Percentiles rank a stretch among this genome's conserved stretches.
These are phyloP conservation scores for Agrypnia vestita DNA, from an alignment of 1,140 invertebrate species.

Conservation along the genomic window DNA sequence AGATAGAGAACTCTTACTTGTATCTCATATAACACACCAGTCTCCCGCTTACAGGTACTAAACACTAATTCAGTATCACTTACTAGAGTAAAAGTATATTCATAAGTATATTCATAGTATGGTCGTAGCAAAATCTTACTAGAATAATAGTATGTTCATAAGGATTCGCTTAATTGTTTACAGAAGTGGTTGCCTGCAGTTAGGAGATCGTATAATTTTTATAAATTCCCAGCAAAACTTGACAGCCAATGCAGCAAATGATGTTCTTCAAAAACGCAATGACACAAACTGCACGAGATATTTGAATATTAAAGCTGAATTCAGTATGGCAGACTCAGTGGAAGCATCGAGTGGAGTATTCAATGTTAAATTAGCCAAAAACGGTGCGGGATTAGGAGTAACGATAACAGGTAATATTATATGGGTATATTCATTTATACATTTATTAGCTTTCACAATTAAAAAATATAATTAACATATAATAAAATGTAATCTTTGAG, in stretches of 20 bases:
- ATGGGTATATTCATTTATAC: too few species aligned
- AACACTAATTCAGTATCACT: not conserved
- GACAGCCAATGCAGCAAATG: conserved; percentile 70
- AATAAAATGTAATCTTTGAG: not conserved
- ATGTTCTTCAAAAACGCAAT: conserved; percentile 70
- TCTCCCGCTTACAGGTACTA: conserved; percentile 83
- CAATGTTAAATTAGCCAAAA: conserved; percentile 89
- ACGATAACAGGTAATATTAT: conserved; percentile 83
- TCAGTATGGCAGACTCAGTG: conserved; percentile 94
- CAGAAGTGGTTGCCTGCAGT: conserved; percentile 83
- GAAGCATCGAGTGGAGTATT: conserved; percentile 92
- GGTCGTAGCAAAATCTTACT: not conserved
- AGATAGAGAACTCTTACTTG: conserved; percentile 71
- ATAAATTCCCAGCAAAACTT: conserved; percentile 83
- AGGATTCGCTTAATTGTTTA: not conserved
- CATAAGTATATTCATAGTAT: too few species aligned
- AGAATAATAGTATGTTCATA: not conserved
- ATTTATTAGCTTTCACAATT: too few species aligned
- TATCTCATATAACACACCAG: conserved; percentile 79
- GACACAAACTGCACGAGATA: conserved; percentile 69
- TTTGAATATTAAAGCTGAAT: conserved; percentile 81
- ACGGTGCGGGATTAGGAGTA: conserved; percentile 86
- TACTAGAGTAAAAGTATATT: not conserved
- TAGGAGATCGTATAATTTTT: conserved; percentile 87
- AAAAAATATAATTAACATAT: not conserved